These are phyloP conservation scores for Meriones psammophilus DNA, from an alignment of 2,797 vertebrate species.

Conservation along the genomic window DNA sequence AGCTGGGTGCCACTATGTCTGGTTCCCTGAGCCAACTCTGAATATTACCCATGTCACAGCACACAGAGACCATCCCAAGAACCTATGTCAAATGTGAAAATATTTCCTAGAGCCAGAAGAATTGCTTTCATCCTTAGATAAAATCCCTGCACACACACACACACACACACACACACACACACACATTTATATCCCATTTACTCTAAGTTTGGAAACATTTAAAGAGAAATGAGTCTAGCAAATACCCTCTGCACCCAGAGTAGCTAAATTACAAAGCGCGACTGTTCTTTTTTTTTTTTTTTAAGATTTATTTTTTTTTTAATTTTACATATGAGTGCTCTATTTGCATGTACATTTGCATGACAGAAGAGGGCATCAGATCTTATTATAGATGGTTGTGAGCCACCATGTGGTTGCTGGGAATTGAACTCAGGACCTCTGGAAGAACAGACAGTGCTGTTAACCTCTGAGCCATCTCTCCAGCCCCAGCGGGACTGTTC, in stretches of 20 bases:
- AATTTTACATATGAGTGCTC: no score
- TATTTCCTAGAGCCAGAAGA: constrained; percentile 30
- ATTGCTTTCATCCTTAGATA: not conserved
- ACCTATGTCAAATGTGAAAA: constrained; percentile 4
- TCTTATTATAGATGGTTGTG: no score
- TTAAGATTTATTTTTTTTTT: no score
- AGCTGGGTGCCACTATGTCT: not conserved
- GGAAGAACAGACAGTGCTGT: no score
- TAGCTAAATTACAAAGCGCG: not conserved
- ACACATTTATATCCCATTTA: not conserved
- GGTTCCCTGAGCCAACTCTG: not conserved
- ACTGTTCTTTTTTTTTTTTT: no score
- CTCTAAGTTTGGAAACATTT: not conserved
- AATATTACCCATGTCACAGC: not conserved
- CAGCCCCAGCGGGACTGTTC: not conserved
- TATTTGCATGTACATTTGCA: no score
- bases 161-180: no score
- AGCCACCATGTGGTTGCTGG: no score
- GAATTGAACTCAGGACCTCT: no score
- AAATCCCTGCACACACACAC: not conserved
- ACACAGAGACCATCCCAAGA: not conserved
- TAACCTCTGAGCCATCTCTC: no score
- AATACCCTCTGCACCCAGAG: not conserved
- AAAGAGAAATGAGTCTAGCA: not conserved
- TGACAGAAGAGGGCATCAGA: no score